Base-by-base conservation (phyloP, 2,113 vertebrate species). In the Muntiacus muntjak region DNA sequence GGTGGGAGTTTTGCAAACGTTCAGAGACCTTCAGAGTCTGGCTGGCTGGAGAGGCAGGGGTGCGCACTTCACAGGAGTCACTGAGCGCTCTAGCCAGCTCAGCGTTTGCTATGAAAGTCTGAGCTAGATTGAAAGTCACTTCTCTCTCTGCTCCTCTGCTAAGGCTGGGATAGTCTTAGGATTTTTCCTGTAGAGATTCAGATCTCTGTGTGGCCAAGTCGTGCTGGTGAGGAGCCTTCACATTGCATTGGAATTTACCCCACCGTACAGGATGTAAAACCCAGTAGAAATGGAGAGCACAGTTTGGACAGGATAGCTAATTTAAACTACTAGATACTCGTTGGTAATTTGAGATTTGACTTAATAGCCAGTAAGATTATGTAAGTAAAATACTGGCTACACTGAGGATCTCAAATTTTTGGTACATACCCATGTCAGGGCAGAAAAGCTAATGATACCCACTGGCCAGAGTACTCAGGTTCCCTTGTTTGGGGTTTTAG, bases 341-440 rank as follows among this genome's bases (percentile, higher is more conserved):
- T 45, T 45, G 23, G 62, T 85, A n/a, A 67, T 62, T 86, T 60
- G 93, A 97, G 45, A 89, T 47, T 91, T 89, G 87, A 78, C 58
- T 47, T 43, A 23, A 87, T n/a, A n/a, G 83, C 57, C 87, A 5
- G 47, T 25, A n/a, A 47, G 52, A 87, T 92, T 12, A 83, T 62
- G 74, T 95, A 82, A 84, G 91, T 62, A 87, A 96, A 78, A 89
- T 47, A 40, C 28, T 33, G 43, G 40, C 26, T 62, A 15, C 21
- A 64, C 62, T 30, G 7, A 71, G 74, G n/a, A 45, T 62, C 67
- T 87, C 87, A 67, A 21, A 84, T 67, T 28, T 71, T 58, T 40
- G 92, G 60, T 36, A 67, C 10, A 28, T 33, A 1, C 14, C 21
- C 36, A 1, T 50, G 55, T 58, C 40, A 9, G 36, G 15, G 57